Base-by-base conservation (phyloP, 2,888 invertebrate species). In the Sipunculus nudus region DNA sequence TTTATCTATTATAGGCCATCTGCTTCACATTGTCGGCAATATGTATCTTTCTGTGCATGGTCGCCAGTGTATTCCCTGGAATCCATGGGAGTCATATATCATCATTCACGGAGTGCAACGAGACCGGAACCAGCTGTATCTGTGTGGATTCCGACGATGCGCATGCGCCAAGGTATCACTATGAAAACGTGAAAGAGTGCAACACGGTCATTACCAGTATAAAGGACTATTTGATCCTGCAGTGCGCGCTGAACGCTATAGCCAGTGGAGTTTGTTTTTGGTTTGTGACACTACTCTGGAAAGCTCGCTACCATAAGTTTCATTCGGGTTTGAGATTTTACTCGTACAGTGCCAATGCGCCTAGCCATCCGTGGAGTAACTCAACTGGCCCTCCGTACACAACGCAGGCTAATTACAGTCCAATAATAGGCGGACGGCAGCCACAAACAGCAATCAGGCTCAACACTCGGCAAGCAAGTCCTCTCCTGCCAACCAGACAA, bases 31-130 rank as follows among this genome's bases (percentile, higher is more conserved):
- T 65, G 32, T 61, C 65, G 4, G 28, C 50, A 2, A 28, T 31
- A 35, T 55, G 65, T 23, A 55, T 59, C n/a, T 65, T 65, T 60
- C 35, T 65, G 45, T 63, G 63, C 48, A 63, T 65, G 63, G 46
- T 65, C 10, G 65, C 64, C 26, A 40, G 52, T 3, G 63, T 63
- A 13, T 65, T 63, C 52, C 31, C 63, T 4, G 63, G 59, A 21
- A 63, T 63, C 53, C 65, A 65, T 28, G 63, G 63, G 8, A 26
- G 35, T 28, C 56, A 59, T 0, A 63, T 65, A 25, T 32, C 63
- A 13, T 28, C 53, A 8, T 65, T 46, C 49, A 26, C 26, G 4
- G 29, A 35, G 31, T 63, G 63, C 35, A 35, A 53, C 32, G 26
- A 48, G 23, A 38, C 29, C 16, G 40, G 23, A 6, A 23, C 49